Conservation (phyloP, 1,140 invertebrate genomes). For the Anastrepha obliqua region DNA sequence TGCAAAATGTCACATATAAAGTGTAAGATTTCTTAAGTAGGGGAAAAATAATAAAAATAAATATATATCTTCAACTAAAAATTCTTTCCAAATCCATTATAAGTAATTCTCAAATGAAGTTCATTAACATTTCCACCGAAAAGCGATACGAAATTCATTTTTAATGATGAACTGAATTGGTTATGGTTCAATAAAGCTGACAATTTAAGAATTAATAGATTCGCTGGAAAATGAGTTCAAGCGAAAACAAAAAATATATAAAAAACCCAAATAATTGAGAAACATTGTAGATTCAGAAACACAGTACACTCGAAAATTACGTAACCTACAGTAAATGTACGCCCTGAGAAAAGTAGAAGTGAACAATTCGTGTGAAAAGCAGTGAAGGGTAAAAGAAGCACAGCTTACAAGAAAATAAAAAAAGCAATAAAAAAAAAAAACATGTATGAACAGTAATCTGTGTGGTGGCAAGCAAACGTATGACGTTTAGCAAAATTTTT, state of each 20-base stretch:
- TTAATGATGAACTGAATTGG: not conserved
- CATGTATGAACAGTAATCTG: not conserved
- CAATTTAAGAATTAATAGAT: not conserved
- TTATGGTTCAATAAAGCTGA: not conserved
- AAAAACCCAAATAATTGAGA: not conserved
- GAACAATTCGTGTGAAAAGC: not conserved
- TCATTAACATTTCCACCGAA: slow-evolving; percentile 19
- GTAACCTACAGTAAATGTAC: not conserved
- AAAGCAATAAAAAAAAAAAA: not conserved
- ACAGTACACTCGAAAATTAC: not conserved
- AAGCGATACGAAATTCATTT: not conserved
- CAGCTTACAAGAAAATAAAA: not conserved
- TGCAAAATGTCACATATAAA: no score
- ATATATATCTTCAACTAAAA: not conserved
- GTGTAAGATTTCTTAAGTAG: no score
- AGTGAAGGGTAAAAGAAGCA: not conserved
- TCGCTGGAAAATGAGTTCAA: not conserved
- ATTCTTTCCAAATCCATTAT: not conserved
- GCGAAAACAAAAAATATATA: not conserved
- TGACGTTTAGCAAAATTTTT: not conserved
- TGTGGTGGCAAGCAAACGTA: not conserved
- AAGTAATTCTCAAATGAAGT: not conserved
- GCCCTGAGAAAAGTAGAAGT: no score
- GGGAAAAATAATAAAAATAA: no score
- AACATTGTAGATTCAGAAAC: not conserved